Percentiles rank a stretch among this genome's conserved stretches.
These are phyloP conservation scores for Caenorhabditis uteleia DNA, from an alignment of 2,888 invertebrate species.

Conservation along the genomic window DNA sequence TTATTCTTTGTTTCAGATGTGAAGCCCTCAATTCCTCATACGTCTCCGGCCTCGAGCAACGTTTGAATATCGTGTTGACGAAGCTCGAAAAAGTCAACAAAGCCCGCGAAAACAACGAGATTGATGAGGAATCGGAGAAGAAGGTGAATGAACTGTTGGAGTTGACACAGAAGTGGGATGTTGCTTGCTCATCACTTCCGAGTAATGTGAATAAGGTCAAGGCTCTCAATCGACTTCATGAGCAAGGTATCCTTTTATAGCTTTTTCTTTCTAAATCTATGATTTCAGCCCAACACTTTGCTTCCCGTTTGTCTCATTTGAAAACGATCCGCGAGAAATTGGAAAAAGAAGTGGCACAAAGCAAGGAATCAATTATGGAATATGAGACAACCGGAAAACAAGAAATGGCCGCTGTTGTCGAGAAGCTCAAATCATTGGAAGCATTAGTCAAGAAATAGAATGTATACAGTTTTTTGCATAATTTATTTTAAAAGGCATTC, in stretches of 20 bases:
- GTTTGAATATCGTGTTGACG: conserved; percentile 43
- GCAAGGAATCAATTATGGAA: conserved; percentile 28
- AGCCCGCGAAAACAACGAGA: conserved; percentile 35
- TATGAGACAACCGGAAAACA: conserved; percentile 31
- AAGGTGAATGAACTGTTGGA: conserved; percentile 46
- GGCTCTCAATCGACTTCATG: conserved; percentile 48
- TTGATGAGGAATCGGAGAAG: conserved; percentile 38
- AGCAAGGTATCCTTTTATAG: conserved; percentile 38
- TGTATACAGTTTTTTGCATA: too few relatives aligned
- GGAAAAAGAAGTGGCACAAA: conserved; percentile 45
- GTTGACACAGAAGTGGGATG: conserved; percentile 52
- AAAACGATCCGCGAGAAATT: conserved; percentile 45
- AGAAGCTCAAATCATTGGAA: conserved; percentile 31
- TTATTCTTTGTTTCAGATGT: conserved; percentile 40
- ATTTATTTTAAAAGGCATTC: too few relatives aligned
- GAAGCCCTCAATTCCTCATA: conserved; percentile 49
- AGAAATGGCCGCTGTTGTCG: conserved; percentile 28
- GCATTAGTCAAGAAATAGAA: too few relatives aligned
- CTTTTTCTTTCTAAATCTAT: not conserved
- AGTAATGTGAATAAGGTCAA: conserved; percentile 52
- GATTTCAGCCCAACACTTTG: conserved; percentile 48
- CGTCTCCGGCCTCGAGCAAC: conserved; percentile 46
- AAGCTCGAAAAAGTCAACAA: conserved; percentile 49
- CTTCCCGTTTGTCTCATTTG: conserved; percentile 43
- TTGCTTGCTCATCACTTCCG: conserved; percentile 46